A percentile compares a stretch with the other conserved stretches of the same genome.
Evolutionary conservation across 2,888 invertebrate species (phyloP).

Genomic region (Oscheius myriophilus): DNA sequence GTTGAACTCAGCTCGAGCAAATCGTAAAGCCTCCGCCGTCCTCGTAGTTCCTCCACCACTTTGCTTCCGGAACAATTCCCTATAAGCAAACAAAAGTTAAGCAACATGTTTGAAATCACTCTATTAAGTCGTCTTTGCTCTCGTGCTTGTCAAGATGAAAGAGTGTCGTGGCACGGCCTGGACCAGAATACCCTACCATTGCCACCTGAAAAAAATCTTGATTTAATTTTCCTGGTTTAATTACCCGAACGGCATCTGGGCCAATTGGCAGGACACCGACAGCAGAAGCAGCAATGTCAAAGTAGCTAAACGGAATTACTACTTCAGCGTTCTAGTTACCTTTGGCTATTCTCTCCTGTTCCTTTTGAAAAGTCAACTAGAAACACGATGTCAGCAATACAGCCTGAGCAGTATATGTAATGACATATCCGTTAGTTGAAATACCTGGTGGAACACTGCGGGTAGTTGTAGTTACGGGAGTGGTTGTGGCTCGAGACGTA

Average conservation of each 20-base stretch:
- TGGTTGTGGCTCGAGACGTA: background rate
- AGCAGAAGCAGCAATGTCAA: constrained; percentile 43
- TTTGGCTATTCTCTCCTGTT: constrained; percentile 50
- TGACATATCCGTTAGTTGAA: background rate
- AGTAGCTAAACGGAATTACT: constrained; percentile 31
- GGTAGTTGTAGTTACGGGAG: background rate
- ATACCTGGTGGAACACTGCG: constrained; percentile 17
- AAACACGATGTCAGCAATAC: constrained; percentile 41
- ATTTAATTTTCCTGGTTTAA: background rate
- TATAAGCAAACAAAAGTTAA: constrained; percentile 1
- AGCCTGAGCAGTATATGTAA: constrained; percentile 20
- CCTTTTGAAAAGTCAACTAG: constrained; percentile 48
- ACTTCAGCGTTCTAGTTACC: constrained; percentile 9
- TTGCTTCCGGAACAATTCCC: constrained; percentile 49
- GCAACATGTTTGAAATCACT: constrained; percentile 17
- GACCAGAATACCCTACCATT: constrained; percentile 48
- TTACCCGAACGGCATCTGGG: constrained; percentile 33
- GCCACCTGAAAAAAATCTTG: constrained; percentile 30
- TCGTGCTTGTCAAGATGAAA: constrained; percentile 41
- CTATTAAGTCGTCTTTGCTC: constrained; percentile 48
- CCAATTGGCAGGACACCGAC: constrained; percentile 44
- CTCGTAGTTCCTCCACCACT: constrained; percentile 58
- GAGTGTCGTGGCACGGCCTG: constrained; percentile 36
- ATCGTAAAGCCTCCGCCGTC: constrained; percentile 56
- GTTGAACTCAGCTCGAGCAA: constrained; percentile 46